These are phyloP conservation scores for Propithecus deckenii DNA, from an alignment of 2,797 vertebrate genomes.

Conservation along the genomic window DNA sequence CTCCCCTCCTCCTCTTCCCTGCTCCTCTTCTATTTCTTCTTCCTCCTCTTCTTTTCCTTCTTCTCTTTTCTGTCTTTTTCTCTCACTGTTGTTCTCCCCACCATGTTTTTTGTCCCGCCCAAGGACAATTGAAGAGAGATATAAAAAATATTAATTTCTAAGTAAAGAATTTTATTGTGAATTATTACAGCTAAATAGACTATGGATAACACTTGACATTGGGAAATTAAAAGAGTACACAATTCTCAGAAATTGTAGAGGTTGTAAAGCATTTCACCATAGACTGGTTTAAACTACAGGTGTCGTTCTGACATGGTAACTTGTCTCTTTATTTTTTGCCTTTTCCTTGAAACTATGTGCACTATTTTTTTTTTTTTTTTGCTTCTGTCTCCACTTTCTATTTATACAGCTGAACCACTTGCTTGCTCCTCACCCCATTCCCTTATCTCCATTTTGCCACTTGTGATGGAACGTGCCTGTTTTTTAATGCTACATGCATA, in stretches of 20 bases:
- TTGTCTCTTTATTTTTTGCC: not conserved
- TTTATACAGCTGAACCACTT: not conserved
- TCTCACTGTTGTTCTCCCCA: accelerated
- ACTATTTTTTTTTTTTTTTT: not conserved
- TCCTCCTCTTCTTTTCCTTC: too few relatives aligned
- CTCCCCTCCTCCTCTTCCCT: accelerated
- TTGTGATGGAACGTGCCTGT: not conserved
- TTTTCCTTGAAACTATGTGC: not conserved
- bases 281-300: not conserved
- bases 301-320: not conserved
- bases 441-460: not conserved
- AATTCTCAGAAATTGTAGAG: not conserved
- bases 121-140: not conserved
- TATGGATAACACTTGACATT: not conserved
- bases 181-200: not conserved
- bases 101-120: not conserved
- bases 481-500: not conserved
- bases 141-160: not conserved
- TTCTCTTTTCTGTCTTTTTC: accelerated
- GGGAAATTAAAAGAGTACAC: not conserved
- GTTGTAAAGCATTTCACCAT: not conserved
- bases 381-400: not conserved
- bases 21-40: too few relatives aligned
- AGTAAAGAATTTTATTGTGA: not conserved
- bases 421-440: not conserved